phyloP scores from a whole-genome alignment of 2,113 vertebrate species.

The Odontophorus gujanensis region DNA sequence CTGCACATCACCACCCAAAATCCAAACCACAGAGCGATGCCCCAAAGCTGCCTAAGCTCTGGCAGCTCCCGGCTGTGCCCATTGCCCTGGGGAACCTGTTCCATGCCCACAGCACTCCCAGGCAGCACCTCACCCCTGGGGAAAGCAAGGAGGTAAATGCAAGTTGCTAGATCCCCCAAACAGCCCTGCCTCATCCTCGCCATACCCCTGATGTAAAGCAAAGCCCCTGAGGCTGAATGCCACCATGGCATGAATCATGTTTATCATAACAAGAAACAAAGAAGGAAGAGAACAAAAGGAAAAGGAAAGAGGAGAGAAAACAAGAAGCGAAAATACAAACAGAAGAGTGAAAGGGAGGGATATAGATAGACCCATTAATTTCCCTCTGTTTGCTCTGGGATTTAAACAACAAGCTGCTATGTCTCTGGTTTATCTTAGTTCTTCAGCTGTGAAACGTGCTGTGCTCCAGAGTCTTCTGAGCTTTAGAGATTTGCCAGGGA shows the following conservation, averaged over 20 bases:
- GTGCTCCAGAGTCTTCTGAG: constrained; percentile 61
- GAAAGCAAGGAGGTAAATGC: not conserved
- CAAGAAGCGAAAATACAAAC: constrained; percentile 48
- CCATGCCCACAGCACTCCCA: not conserved
- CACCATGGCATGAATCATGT: constrained; percentile 45
- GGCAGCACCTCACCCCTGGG: not conserved
- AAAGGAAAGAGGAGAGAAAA: constrained; percentile 9
- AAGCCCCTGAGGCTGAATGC: constrained; percentile 22
- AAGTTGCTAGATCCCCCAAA: not conserved
- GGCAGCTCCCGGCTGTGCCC: too few species aligned
- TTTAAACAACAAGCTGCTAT: constrained; percentile 47
- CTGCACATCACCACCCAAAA: too few species aligned
- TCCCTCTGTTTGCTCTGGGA: constrained; percentile 64
- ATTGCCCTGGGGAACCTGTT: too few species aligned
- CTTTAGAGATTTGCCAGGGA: constrained; percentile 73
- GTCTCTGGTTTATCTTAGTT: constrained; percentile 76
- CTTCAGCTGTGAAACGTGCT: constrained; percentile 76
- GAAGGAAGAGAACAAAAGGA: constrained; percentile 47
- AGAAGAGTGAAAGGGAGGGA: constrained; percentile 39
- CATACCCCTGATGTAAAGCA: not conserved
- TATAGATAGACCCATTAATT: constrained; percentile 72
- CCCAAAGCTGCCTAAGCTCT: too few species aligned
- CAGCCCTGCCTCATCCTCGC: not conserved
- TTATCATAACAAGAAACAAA: constrained; percentile 72
- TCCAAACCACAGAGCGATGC: too few species aligned